These are phyloP conservation scores for Gisinianus flammeolus DNA, from an alignment of 2,888 invertebrate species.

Conservation along the genomic window DNA sequence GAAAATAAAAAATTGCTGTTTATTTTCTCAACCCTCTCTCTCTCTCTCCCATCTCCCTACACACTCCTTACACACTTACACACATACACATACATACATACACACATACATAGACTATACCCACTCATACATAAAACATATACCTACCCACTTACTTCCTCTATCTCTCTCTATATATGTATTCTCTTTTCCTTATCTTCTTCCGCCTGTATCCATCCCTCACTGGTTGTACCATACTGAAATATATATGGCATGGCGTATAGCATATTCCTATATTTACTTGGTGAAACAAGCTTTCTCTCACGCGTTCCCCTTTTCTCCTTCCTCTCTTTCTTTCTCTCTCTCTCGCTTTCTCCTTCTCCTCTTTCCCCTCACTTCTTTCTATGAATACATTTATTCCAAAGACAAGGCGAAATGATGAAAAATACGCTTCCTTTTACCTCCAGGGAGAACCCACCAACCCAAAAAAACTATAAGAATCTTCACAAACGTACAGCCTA, in stretches of 20 bases:
- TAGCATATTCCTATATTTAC: not conserved
- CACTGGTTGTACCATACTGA: not conserved
- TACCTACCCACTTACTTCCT: too few species aligned
- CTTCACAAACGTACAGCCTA: not conserved
- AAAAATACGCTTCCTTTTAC: slow-evolving; percentile 31
- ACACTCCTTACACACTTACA: too few species aligned
- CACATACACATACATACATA: not conserved
- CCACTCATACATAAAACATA: too few species aligned
- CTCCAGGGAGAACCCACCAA: slow-evolving; percentile 21
- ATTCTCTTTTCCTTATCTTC: too few species aligned
- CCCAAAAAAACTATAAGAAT: not conserved
- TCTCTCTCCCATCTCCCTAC: too few species aligned
- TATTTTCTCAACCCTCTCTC: not conserved
- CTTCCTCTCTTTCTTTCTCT: not conserved
- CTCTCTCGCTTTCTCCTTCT: not conserved
- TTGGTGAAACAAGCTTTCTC: not conserved
- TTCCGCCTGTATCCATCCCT: not conserved
- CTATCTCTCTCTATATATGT: too few species aligned
- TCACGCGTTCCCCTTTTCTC: not conserved
- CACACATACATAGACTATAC: not conserved
- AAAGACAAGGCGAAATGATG: slow-evolving; percentile 36
- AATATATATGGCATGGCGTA: not conserved
- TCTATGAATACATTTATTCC: slow-evolving; percentile 34
- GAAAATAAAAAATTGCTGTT: slow-evolving; percentile 2
- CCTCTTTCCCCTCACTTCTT: not conserved